phyloP scores from a whole-genome alignment of 2,113 vertebrate genomes.

The Anolis sagrei region DNA sequence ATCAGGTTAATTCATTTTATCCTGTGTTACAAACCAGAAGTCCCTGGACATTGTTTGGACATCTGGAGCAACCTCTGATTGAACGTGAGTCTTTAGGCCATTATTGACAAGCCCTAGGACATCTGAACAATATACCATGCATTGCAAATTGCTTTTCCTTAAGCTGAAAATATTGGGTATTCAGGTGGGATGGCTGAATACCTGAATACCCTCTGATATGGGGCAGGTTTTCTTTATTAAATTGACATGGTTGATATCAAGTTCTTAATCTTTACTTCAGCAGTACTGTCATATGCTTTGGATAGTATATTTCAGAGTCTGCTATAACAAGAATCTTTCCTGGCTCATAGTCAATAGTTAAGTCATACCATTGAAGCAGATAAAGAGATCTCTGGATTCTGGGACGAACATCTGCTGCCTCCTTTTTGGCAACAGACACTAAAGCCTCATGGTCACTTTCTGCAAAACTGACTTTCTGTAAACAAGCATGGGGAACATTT shows the following conservation, averaged over 20 bases:
- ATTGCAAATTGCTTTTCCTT: no score
- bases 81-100: no score
- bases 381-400: background rate
- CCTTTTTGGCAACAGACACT: background rate
- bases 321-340: background rate
- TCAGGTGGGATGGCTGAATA: no score
- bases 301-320: background rate
- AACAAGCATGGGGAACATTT: background rate
- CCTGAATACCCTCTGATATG: no score
- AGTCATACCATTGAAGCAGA: background rate
- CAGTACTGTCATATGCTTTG: background rate
- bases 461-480: background rate
- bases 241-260: background rate
- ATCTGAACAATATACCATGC: no score
- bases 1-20: no score
- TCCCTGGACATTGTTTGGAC: no score
- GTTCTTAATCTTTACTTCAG: background rate
- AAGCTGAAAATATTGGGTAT: no score
- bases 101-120: no score
- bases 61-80: no score
- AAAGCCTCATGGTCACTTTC: background rate
- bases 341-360: background rate
- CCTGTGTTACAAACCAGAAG: no score
- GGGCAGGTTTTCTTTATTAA: background rate
- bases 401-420: background rate